Conservation (phyloP, 2,797 vertebrate genomes). For the Microctenopoma lineatum region DNA sequence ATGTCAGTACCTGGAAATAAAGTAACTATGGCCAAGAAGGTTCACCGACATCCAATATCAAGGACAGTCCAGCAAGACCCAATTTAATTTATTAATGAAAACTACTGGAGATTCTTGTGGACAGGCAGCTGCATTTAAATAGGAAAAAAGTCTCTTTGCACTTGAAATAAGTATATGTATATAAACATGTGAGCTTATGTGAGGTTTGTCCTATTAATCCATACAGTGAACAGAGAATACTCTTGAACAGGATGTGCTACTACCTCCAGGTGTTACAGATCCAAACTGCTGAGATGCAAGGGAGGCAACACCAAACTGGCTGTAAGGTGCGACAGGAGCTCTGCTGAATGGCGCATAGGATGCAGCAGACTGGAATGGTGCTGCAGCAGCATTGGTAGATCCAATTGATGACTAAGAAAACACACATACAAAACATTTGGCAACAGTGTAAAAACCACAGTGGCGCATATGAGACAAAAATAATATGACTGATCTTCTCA, state of each 20-base stretch:
- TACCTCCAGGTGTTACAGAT: slow-evolving; percentile 84
- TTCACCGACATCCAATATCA: background rate
- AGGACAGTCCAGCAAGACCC: background rate
- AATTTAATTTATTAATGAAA: too few species aligned
- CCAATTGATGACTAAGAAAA: slow-evolving; percentile 90
- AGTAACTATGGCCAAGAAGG: background rate
- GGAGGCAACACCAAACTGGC: slow-evolving; percentile 88
- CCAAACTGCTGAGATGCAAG: slow-evolving; percentile 90
- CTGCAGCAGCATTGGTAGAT: slow-evolving; percentile 77
- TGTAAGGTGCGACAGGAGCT: slow-evolving; percentile 90
- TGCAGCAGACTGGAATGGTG: slow-evolving; percentile 90
- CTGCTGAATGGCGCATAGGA: slow-evolving; percentile 92
- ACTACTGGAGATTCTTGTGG: too few species aligned
- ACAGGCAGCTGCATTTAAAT: too few species aligned
- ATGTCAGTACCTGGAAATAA: background rate
- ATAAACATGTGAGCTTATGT: background rate
- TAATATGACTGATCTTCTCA: too few species aligned
- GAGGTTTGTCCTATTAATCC: too few species aligned
- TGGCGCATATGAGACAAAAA: too few species aligned
- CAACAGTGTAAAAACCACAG: too few species aligned
- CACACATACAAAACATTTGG: background rate
- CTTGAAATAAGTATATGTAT: too few species aligned
- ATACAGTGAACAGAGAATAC: background rate
- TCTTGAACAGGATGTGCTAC: background rate
- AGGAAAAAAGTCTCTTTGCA: too few species aligned